Percentiles rank a stretch among this genome's conserved stretches.
Evolutionary conservation across 2,888 invertebrate genomes (phyloP).

Genomic region (Ferdinandea cuprea): DNA sequence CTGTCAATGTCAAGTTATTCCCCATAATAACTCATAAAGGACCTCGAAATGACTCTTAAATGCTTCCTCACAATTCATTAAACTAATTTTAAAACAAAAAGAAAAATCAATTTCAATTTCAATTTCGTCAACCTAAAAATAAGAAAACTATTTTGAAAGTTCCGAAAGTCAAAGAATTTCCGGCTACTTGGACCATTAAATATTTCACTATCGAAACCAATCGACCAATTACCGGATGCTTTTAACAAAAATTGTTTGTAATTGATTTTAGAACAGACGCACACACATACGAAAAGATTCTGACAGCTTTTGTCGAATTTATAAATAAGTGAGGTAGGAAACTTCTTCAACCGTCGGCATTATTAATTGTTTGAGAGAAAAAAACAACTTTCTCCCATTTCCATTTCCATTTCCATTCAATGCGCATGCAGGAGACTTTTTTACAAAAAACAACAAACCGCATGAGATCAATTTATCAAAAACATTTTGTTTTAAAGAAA

Average conservation of each 20-base stretch:
- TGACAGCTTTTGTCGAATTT: slow-evolving; percentile 22
- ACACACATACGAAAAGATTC: neutral
- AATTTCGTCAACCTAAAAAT: slow-evolving; percentile 52
- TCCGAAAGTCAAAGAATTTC: neutral
- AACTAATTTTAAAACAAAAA: too few species aligned
- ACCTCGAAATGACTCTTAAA: too few species aligned
- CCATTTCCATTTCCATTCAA: too few species aligned
- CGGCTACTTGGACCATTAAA: slow-evolving; percentile 24
- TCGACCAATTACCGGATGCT: slow-evolving; percentile 37
- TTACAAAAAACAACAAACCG: slow-evolving; percentile 3
- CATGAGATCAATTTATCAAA: slow-evolving; percentile 39
- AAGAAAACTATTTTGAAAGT: slow-evolving; percentile 9
- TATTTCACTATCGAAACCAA: slow-evolving; percentile 23
- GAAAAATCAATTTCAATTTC: too few species aligned
- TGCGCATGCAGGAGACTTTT: neutral
- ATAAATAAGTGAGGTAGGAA: slow-evolving; percentile 8
- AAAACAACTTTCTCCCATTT: neutral
- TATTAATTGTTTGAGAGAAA: neutral
- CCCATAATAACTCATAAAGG: too few species aligned
- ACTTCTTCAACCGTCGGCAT: too few species aligned
- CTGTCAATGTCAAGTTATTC: too few species aligned
- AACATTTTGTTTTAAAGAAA: slow-evolving; percentile 20
- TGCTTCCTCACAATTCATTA: too few species aligned
- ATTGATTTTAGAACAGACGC: slow-evolving; percentile 4
- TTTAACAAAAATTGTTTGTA: slow-evolving; percentile 26